These are phyloP conservation scores for Megaceryle maxima DNA, from an alignment of 2,113 vertebrate species.

Conservation along the genomic window DNA sequence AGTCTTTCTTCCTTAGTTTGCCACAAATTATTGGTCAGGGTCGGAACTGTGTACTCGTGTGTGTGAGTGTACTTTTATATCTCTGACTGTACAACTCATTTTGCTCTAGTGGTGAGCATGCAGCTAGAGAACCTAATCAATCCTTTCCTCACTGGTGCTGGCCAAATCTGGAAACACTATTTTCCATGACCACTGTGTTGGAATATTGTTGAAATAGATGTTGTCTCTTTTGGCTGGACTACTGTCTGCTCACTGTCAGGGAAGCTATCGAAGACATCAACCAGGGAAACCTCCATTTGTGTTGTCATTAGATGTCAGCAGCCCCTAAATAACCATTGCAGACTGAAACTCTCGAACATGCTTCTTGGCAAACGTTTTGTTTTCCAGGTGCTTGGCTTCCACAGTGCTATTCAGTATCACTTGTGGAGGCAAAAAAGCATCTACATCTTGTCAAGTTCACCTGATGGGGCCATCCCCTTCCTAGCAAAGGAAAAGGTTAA, in stretches of 20 bases:
- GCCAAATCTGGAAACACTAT: not conserved
- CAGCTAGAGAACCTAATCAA: not conserved
- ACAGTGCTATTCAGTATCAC: not conserved
- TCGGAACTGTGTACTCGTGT: not conserved
- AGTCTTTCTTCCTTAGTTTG: not conserved
- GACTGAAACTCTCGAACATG: not conserved
- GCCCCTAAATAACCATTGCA: not conserved
- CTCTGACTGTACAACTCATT: not conserved
- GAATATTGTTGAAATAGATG: not conserved
- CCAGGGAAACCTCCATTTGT: not conserved
- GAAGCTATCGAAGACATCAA: not conserved
- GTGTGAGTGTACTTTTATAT: not conserved
- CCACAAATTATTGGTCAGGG: not conserved
- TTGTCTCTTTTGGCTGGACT: rapidly evolving
- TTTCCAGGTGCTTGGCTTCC: not conserved
- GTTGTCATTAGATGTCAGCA: not conserved
- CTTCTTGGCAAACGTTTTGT: not conserved
- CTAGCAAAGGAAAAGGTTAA: not conserved
- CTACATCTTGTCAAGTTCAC: not conserved
- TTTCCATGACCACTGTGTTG: rapidly evolving
- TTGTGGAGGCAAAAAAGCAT: not conserved
- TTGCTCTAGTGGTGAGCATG: not conserved
- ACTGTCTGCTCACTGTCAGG: not conserved
- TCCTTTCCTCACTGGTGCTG: not conserved
- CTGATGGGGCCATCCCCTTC: not conserved